These are phyloP conservation scores for Dufourea novaeangliae DNA, from an alignment of 1,140 invertebrate genomes.

Conservation along the genomic window DNA sequence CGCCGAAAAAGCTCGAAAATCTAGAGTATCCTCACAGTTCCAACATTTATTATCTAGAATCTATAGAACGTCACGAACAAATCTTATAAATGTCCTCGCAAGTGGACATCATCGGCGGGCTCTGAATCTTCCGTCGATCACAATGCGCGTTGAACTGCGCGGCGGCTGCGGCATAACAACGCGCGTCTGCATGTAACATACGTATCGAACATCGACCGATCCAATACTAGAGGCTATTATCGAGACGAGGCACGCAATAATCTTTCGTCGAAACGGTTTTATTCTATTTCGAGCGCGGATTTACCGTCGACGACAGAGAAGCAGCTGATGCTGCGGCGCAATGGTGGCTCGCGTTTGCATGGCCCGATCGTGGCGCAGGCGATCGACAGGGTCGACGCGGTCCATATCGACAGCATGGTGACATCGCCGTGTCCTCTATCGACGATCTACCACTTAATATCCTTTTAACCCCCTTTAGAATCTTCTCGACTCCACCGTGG, in stretches of 20 bases:
- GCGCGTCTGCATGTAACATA: neutral
- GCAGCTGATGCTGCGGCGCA: slow-evolving; percentile 62
- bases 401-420: slow-evolving; percentile 71
- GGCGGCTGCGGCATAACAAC: neutral
- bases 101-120: neutral
- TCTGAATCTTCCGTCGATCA: neutral
- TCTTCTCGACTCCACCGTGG: no score
- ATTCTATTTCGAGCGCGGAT: slow-evolving; percentile 44
- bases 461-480: neutral
- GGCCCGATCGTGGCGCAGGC: slow-evolving; percentile 57
- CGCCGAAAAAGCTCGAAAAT: no score
- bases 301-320: slow-evolving; percentile 61
- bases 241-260: neutral
- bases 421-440: slow-evolving; percentile 37
- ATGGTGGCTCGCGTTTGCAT: slow-evolving; percentile 27
- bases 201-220: neutral
- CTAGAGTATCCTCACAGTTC: no score
- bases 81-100: neutral
- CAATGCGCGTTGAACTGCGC: neutral
- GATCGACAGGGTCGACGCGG: slow-evolving; percentile 69
- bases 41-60: no score
- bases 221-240: slow-evolving; percentile 9
- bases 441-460: neutral
- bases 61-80: neutral
- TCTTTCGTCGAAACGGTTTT: slow-evolving; percentile 3